Conservation (phyloP, 1,140 invertebrate genomes). For the Babylonia areolata region DNA sequence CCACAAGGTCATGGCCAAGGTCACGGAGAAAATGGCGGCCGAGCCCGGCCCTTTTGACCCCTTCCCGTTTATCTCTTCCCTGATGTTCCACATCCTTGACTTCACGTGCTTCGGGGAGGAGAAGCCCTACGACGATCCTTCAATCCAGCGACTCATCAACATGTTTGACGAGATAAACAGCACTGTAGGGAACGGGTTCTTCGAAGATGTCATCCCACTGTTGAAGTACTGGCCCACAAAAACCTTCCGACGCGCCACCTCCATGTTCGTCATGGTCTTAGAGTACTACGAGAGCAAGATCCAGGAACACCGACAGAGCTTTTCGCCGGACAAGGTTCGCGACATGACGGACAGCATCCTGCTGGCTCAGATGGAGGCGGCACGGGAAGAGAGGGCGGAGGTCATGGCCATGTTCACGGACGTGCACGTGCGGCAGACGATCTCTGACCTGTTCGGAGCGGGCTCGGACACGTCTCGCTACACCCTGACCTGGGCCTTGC, state of each 20-base stretch:
- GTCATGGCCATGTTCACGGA: neutral
- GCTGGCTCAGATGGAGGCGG: neutral
- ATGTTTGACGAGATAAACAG: too few relatives aligned
- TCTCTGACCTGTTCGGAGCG: neutral
- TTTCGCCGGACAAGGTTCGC: neutral
- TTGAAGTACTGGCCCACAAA: neutral
- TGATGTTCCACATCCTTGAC: too few relatives aligned
- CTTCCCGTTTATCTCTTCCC: too few relatives aligned
- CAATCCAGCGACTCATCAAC: too few relatives aligned
- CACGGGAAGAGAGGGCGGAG: neutral
- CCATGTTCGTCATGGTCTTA: too few relatives aligned
- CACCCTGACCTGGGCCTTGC: conserved; percentile 9
- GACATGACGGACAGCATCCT: conserved; percentile 32
- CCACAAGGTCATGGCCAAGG: too few relatives aligned
- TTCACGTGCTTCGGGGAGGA: too few relatives aligned
- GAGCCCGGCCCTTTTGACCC: too few relatives aligned
- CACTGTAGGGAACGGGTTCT: too few relatives aligned
- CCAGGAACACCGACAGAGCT: neutral
- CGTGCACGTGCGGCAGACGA: neutral
- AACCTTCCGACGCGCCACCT: neutral
- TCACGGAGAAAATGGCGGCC: too few relatives aligned
- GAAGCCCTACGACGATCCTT: too few relatives aligned
- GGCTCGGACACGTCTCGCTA: neutral
- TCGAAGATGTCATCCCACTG: neutral
- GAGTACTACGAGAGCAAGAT: too few relatives aligned